Evolutionary conservation across 1,140 invertebrate species (phyloP).

Genomic region (Rhopalosiphum maidis): DNA sequence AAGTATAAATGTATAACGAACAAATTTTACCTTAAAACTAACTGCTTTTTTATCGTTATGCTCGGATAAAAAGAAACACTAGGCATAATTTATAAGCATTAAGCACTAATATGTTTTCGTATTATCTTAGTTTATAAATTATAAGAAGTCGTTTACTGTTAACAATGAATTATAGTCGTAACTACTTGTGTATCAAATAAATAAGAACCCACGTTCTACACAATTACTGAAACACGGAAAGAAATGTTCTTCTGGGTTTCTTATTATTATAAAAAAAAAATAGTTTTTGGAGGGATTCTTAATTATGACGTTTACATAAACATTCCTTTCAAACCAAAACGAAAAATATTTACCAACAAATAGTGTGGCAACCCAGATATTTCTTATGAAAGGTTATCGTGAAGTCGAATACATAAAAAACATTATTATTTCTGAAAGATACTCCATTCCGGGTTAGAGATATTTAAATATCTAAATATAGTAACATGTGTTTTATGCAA

Average conservation of each 20-base stretch:
- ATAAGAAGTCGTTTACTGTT: neutral
- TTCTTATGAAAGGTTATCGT: constrained; percentile 14
- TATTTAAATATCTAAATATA: neutral
- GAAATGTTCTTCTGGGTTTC: neutral
- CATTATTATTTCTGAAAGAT: neutral
- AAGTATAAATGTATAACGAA: neutral
- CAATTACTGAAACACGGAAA: neutral
- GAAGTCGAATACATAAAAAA: neutral
- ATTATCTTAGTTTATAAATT: neutral
- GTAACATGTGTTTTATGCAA: neutral
- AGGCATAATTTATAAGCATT: neutral
- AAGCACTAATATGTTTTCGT: too few relatives aligned
- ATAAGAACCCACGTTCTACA: neutral
- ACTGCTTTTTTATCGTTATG: neutral
- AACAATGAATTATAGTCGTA: neutral
- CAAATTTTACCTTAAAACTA: neutral
- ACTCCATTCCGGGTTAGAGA: neutral
- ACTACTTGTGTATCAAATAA: neutral
- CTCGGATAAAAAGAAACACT: neutral
- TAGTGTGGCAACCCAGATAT: neutral
- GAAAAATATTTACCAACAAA: neutral
- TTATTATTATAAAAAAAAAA: neutral
- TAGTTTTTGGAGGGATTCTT: neutral
- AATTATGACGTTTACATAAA: neutral
- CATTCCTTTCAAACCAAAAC: neutral